These are phyloP conservation scores for Chrysolina oricalcia DNA, from an alignment of 2,888 invertebrate species.

Conservation along the genomic window DNA sequence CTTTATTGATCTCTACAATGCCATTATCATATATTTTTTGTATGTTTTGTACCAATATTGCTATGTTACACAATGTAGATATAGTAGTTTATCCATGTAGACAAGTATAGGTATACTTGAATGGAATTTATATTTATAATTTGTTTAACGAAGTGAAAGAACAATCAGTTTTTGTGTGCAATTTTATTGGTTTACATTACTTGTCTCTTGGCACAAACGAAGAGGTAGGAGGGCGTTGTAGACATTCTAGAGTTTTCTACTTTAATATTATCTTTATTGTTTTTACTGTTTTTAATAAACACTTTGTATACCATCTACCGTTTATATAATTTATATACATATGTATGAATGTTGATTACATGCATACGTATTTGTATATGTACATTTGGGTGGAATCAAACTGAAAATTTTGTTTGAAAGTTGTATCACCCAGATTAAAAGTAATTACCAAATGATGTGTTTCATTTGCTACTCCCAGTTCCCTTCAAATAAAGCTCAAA, in stretches of 20 bases:
- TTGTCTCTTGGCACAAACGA: conserved; percentile 56
- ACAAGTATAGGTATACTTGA: conserved; percentile 44
- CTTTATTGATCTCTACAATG: conserved; percentile 69
- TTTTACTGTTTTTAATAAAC: conserved; percentile 58
- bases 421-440: conserved; percentile 29
- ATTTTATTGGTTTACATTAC: conserved; percentile 42
- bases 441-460: conserved; percentile 4
- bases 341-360: conserved; percentile 45
- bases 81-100: conserved; percentile 56
- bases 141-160: conserved; percentile 18
- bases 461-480: not conserved
- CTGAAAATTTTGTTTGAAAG: conserved; percentile 5
- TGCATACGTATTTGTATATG: conserved; percentile 49
- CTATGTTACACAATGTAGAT: conserved; percentile 55
- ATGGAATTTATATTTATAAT: conserved; percentile 19
- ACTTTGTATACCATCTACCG: conserved; percentile 65
- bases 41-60: conserved; percentile 64
- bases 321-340: conserved; percentile 60
- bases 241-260: conserved; percentile 54
- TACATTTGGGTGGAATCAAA: conserved; percentile 49
- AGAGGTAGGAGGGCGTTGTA: conserved; percentile 58
- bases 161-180: conserved; percentile 45
- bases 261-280: conserved; percentile 50
- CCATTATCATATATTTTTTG: conserved; percentile 65
- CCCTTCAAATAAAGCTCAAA: too few species aligned